phyloP scores from a whole-genome alignment of 92 coral and sea anemone genomes.

The Parazoanthus swiftii region DNA sequence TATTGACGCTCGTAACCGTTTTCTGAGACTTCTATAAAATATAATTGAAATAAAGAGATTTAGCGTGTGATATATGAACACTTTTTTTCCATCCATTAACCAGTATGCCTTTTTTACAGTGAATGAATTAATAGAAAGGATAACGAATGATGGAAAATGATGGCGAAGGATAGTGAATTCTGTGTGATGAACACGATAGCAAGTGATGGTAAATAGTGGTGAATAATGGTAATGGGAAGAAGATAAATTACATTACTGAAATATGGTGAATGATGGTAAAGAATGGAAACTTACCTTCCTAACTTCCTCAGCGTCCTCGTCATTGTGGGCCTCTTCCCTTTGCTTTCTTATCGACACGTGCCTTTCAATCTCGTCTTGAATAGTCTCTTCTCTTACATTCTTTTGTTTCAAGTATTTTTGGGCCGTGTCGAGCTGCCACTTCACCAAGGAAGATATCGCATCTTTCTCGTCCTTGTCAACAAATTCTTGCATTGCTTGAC shows the following conservation, averaged over 20 bases:
- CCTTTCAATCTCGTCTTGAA: slow-evolving; percentile 73
- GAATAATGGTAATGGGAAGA: not conserved
- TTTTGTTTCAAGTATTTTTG: slow-evolving; percentile 69
- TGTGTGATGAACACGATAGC: no score
- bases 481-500: slow-evolving; percentile 92
- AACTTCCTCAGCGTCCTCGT: slow-evolving; percentile 70
- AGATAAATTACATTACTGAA: no score
- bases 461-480: slow-evolving; percentile 97
- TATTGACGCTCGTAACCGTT: no score
- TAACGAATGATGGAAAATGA: no score
- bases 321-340: slow-evolving; percentile 64
- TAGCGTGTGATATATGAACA: no score
- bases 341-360: slow-evolving; percentile 64
- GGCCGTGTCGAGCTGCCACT: slow-evolving; percentile 87
- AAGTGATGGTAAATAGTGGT: not conserved
- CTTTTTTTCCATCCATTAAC: no score
- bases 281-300: slow-evolving; percentile 48
- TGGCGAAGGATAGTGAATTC: no score
- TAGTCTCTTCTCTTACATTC: slow-evolving; percentile 73
- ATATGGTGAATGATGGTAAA: not conserved
- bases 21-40: no score
- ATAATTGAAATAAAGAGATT: no score
- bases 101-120: no score
- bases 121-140: no score
- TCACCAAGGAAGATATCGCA: slow-evolving; percentile 82